A percentile compares a stretch with the other conserved stretches of the same genome.
Conservation (phyloP, 2,888 invertebrate genomes). For the Chelonus formosanus region DNA sequence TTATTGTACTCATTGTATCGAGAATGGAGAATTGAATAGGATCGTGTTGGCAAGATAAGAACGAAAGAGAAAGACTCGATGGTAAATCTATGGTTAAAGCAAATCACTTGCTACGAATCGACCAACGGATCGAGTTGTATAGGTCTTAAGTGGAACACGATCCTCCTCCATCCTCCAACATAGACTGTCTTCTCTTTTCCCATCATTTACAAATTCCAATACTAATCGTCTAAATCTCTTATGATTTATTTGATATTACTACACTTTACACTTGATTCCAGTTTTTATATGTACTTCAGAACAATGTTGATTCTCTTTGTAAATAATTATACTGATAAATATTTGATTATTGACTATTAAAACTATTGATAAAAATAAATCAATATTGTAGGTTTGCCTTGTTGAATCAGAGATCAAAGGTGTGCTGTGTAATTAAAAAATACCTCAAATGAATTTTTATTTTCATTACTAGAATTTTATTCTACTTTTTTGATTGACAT, state of each 20-base stretch:
- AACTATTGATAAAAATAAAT: too few relatives aligned
- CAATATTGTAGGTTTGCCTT: too few relatives aligned
- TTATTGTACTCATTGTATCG: constrained; percentile 44
- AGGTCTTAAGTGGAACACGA: constrained; percentile 29
- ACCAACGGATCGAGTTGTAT: constrained; percentile 8
- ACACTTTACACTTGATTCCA: not conserved
- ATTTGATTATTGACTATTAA: too few relatives aligned
- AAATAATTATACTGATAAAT: too few relatives aligned
- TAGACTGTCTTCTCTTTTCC: not conserved
- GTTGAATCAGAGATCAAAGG: too few relatives aligned
- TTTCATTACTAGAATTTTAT: too few relatives aligned
- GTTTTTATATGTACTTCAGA: too few relatives aligned
- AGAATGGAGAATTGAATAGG: constrained; percentile 37
- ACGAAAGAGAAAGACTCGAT: constrained; percentile 18
- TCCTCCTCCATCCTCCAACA: constrained; percentile 8
- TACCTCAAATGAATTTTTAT: too few relatives aligned
- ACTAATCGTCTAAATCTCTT: not conserved
- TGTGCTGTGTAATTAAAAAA: too few relatives aligned
- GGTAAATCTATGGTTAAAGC: constrained; percentile 24
- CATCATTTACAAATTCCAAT: not conserved
- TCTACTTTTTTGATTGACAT: too few relatives aligned
- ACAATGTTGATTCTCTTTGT: too few relatives aligned
- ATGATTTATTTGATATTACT: constrained; percentile 12
- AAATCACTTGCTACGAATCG: constrained; percentile 22
- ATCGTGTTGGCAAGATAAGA: constrained; percentile 37